Evolutionary conservation across 1,140 invertebrate genomes (phyloP), one percentile per base, ranked within the genome.

Genomic region (Diploscapter pachys): DNA sequence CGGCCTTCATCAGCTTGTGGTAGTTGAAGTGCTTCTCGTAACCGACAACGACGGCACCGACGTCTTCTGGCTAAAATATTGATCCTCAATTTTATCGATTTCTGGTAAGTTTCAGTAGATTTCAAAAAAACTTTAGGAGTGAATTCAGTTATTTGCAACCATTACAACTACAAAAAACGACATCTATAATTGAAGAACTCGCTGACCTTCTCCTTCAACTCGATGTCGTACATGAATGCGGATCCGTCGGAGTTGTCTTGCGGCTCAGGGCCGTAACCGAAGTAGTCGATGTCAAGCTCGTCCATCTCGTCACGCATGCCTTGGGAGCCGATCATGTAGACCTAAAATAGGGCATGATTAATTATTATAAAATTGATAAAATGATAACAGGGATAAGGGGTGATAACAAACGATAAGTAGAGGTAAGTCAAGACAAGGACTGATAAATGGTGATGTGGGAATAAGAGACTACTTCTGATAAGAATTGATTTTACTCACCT

Each of bases 1-100:
- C 91, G 11, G 94, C 95, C 88, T 93, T 95, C 78, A 93, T 87
- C 79, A 98, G 90, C 88, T 98, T 98, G 0, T 90, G 89, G 83
- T 93, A 96, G 84, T 91, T 95, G 76, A 98, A 90, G 86, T 96
- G 91, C 65, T 91, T 90, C 88, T 98, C 95, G 87, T 95, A 97
- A 49, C 93, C 95, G 68, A 97, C 93, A 48, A 97, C 88, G 5
- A 98, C 95, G n/a, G 93, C 93, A 5, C 91, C 92, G 73, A 97
- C 91, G 79, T 95, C 66, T 13, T 82, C 77, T 48, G 61, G 57
- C 4, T 86, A 69, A 69, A 69, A 69, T 57, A 2, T 2, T 1
- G 2, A 50, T 65, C 0, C 31, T 31, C 31, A 31, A 31, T 31
- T 31, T 31, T 0, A 31, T 31, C 31, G 31, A 31, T 31, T 31